phyloP scores from a whole-genome alignment of 35 echinoderm and acorn worm genomes.

The Ptychodera flava region DNA sequence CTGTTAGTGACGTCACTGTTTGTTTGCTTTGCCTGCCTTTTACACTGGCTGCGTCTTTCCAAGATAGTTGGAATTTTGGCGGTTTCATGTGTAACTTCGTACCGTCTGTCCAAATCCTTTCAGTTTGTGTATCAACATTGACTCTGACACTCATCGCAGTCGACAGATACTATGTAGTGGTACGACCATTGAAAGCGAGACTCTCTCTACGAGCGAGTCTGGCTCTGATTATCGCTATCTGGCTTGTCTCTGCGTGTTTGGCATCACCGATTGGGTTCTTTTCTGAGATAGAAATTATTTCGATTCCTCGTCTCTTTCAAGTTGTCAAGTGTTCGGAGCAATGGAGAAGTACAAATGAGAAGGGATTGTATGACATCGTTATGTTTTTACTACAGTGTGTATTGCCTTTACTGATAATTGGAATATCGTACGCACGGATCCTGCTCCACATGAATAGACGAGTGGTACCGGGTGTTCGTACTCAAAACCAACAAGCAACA shows the following conservation, averaged over 20 bases:
- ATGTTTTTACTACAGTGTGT: constrained; percentile 77
- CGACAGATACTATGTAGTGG: constrained; percentile 89
- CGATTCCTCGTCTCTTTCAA: not conserved
- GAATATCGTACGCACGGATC: constrained; percentile 65
- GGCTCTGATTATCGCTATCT: constrained; percentile 55
- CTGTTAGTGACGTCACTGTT: constrained; percentile 61
- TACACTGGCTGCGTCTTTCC: constrained; percentile 33
- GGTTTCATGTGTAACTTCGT: constrained; percentile 39
- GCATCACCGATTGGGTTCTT: constrained; percentile 46
- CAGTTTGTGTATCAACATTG: constrained; percentile 72
- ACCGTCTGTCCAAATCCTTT: constrained; percentile 35
- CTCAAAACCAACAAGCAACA: constrained; percentile 43
- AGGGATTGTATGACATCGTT: constrained; percentile 45
- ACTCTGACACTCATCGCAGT: constrained; percentile 81
- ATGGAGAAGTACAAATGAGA: not conserved
- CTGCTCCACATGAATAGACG: constrained; percentile 61
- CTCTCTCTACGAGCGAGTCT: constrained; percentile 53
- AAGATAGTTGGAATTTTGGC: constrained; percentile 47
- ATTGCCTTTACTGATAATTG: constrained; percentile 63
- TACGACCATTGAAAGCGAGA: constrained; percentile 71
- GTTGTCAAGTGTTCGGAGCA: constrained; percentile 20
- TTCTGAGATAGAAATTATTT: not conserved
- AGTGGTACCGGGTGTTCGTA: constrained; percentile 61
- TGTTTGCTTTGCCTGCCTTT: constrained; percentile 59
- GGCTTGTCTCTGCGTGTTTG: constrained; percentile 50